These are phyloP conservation scores for Triops cancriformis DNA, from an alignment of 1,140 invertebrate species.

Conservation along the genomic window DNA sequence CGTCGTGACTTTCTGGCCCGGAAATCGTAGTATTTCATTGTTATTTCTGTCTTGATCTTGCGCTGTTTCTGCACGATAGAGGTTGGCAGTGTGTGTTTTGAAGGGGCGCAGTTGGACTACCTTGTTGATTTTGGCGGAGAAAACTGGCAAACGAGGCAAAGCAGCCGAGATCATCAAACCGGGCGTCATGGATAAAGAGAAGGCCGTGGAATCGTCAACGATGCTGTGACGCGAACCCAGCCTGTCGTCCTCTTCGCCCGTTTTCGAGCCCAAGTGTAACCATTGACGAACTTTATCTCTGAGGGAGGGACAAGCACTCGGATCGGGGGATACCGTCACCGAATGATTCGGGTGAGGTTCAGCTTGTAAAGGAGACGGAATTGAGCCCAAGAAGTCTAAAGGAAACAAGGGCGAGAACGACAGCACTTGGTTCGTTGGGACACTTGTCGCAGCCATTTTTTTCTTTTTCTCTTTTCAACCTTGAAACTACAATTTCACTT, in stretches of 20 bases:
- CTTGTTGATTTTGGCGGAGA: slow-evolving; percentile 10
- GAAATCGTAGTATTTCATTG: background rate
- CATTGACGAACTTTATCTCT: background rate
- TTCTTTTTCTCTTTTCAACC: background rate
- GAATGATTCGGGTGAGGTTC: background rate
- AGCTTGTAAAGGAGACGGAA: background rate
- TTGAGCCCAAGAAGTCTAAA: background rate
- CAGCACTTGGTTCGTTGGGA: background rate
- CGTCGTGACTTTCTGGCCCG: background rate
- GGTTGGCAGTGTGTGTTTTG: background rate
- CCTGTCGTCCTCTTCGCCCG: background rate
- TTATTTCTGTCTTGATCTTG: background rate
- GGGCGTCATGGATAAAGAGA: slow-evolving; percentile 5
- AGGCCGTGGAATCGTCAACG: background rate
- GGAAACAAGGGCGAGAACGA: background rate
- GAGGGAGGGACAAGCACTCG: background rate
- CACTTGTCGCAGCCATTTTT: background rate
- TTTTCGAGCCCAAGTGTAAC: background rate
- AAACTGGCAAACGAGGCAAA: background rate
- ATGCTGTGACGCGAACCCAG: background rate
- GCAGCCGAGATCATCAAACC: slow-evolving; percentile 2
- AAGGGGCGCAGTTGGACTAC: background rate
- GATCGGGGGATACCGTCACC: background rate
- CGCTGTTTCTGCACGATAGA: background rate
- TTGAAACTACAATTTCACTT: too few relatives aligned